Percentiles rank a stretch among this genome's conserved stretches.
Conservation (phyloP, 92 coral and sea anemone genomes). For the Phymanthus crucifer region DNA sequence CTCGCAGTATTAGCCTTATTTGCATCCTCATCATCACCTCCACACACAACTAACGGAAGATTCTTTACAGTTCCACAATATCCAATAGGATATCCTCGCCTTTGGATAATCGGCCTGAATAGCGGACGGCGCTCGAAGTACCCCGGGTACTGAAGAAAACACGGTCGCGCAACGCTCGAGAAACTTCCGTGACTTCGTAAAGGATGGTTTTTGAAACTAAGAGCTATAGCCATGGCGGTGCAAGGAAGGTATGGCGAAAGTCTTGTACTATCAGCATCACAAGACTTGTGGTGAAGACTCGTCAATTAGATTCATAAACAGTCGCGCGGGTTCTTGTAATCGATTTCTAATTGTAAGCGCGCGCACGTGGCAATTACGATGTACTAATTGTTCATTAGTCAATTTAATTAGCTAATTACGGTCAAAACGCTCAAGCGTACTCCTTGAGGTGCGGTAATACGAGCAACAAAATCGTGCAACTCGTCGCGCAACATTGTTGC, state of each 20-base stretch:
- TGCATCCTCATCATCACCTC: background rate
- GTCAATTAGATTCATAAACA: background rate
- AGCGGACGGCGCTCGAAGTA: background rate
- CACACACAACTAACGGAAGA: background rate
- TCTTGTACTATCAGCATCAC: background rate
- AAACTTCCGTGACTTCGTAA: background rate
- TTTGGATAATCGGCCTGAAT: background rate
- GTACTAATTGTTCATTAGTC: background rate
- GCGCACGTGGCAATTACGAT: background rate
- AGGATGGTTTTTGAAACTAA: background rate
- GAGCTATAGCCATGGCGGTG: background rate
- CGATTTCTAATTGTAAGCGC: background rate
- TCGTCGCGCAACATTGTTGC: too few species aligned
- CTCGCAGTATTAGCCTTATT: background rate
- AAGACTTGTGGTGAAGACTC: background rate
- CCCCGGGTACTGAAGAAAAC: background rate
- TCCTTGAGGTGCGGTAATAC: too few species aligned
- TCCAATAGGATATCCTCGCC: background rate
- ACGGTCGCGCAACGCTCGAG: background rate
- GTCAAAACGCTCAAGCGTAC: too few species aligned
- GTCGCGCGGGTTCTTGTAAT: background rate
- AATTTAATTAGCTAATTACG: background rate
- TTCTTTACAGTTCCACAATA: background rate
- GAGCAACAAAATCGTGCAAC: too few species aligned
- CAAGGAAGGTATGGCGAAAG: background rate